Percentiles rank a stretch among this genome's conserved stretches.
These are phyloP conservation scores for Papio anubis DNA, from an alignment of 2,113 vertebrate genomes.

Conservation along the genomic window DNA sequence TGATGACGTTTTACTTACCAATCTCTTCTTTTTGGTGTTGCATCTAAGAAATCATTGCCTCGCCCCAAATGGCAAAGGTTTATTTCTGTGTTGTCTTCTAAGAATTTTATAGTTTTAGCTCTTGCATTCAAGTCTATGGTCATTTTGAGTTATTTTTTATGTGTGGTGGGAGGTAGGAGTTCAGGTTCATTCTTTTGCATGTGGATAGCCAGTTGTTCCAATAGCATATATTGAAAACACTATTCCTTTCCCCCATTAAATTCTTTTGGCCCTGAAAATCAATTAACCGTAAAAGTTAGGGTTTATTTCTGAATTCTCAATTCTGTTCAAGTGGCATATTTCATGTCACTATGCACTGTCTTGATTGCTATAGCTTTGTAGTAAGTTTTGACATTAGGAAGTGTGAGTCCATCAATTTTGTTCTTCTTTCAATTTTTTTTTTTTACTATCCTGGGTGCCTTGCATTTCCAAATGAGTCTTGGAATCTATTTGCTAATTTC, in stretches of 20 bases:
- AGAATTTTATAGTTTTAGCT: background rate
- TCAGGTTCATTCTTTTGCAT: background rate
- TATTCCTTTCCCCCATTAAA: background rate
- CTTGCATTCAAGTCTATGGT: background rate
- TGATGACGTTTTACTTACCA: background rate
- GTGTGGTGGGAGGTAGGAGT: background rate
- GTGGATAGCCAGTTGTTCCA: background rate
- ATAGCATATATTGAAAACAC: background rate
- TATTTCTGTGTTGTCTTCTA: background rate
- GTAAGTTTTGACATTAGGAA: background rate
- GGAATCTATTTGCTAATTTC: background rate
- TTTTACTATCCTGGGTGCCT: background rate
- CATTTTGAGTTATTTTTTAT: background rate
- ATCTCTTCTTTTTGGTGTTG: background rate
- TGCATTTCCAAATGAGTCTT: background rate
- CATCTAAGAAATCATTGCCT: background rate
- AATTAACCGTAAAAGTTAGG: background rate
- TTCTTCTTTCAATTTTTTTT: background rate
- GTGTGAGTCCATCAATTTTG: background rate
- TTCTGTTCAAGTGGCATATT: background rate
- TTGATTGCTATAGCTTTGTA: background rate
- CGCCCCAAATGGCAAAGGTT: background rate
- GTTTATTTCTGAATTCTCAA: background rate
- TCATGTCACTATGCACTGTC: background rate
- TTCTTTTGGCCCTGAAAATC: background rate